These are phyloP conservation scores for Alloplasta piceator DNA, from an alignment of 2,888 invertebrate genomes.

Conservation along the genomic window DNA sequence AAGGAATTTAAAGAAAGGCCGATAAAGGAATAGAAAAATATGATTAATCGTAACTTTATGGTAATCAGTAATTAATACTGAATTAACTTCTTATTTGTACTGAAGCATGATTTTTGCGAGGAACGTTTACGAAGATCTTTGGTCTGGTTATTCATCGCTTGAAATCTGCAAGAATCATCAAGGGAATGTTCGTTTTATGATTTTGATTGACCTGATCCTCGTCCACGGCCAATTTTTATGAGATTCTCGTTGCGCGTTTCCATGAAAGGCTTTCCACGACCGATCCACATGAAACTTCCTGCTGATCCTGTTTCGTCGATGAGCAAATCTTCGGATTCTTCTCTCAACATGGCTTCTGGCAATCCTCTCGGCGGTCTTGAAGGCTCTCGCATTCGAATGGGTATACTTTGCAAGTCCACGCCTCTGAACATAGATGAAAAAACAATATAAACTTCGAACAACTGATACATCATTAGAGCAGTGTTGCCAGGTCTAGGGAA, in stretches of 20 bases:
- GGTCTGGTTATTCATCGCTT: not conserved
- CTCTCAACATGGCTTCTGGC: slow-evolving; percentile 59
- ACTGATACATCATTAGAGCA: too few relatives aligned
- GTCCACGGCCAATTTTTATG: slow-evolving; percentile 35
- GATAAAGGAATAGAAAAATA: not conserved
- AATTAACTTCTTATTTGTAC: not conserved
- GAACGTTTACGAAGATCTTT: slow-evolving; percentile 1
- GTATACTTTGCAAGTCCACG: not conserved
- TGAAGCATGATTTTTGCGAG: not conserved
- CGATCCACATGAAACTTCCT: slow-evolving; percentile 46
- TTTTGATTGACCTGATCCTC: slow-evolving; percentile 33
- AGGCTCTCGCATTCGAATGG: not conserved
- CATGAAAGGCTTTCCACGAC: slow-evolving; percentile 55
- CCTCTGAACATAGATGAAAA: not conserved
- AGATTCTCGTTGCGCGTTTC: not conserved
- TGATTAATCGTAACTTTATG: not conserved
- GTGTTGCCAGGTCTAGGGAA: too few relatives aligned
- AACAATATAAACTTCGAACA: too few relatives aligned
- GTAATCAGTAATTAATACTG: not conserved
- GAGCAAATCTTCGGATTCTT: slow-evolving; percentile 45
- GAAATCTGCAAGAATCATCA: not conserved
- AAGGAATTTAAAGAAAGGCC: too few relatives aligned
- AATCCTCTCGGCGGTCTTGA: slow-evolving; percentile 50
- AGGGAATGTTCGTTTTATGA: not conserved
- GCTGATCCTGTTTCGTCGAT: slow-evolving; percentile 65